Conservation (phyloP, 2,888 invertebrate species). For the Lasius platythorax region DNA sequence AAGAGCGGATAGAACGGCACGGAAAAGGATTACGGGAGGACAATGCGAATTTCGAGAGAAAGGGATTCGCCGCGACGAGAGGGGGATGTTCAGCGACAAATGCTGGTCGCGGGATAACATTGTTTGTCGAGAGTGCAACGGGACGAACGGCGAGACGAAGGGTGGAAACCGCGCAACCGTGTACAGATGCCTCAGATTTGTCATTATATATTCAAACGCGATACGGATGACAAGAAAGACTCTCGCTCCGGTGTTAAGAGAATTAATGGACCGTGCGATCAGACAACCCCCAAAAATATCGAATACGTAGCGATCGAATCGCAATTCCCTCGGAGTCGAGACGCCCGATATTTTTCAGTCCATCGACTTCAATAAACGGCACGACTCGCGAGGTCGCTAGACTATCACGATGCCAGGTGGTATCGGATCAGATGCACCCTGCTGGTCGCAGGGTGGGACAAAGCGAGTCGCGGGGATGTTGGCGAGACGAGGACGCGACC, state of each 20-base stretch:
- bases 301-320: background rate
- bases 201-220: background rate
- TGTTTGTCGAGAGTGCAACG: background rate
- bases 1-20: background rate
- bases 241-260: background rate
- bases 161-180: background rate
- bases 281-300: background rate
- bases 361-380: slow-evolving; percentile 16
- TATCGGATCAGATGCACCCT: slow-evolving; percentile 8
- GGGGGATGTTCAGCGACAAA: slow-evolving; percentile 8
- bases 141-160: no score
- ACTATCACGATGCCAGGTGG: slow-evolving; percentile 17
- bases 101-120: background rate
- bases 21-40: background rate
- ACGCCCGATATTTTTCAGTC: slow-evolving; percentile 8
- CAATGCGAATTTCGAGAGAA: slow-evolving; percentile 1
- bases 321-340: background rate
- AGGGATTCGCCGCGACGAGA: background rate
- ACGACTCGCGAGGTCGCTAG: slow-evolving; percentile 17
- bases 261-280: background rate
- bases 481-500: slow-evolving; percentile 33
- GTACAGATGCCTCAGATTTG: background rate
- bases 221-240: background rate
- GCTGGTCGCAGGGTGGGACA: slow-evolving; percentile 41
- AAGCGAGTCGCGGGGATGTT: slow-evolving; percentile 50